Conservation (phyloP, 2,797 vertebrate genomes). For the Chloroceryle amazona region DNA sequence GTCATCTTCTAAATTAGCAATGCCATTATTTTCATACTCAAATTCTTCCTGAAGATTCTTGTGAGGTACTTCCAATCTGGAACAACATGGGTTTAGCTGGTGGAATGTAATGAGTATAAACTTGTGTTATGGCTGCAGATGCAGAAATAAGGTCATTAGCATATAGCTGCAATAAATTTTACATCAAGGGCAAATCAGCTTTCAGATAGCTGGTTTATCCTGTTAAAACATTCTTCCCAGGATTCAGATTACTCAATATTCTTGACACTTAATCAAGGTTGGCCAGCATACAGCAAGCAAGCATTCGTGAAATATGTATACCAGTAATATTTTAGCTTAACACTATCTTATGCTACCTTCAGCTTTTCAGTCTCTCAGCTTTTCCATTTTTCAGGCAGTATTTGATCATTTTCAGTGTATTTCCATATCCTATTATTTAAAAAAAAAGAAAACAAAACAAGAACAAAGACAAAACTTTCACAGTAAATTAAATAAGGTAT, state of each 20-base stretch:
- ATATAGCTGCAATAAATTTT: constrained; percentile 62
- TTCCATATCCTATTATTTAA: background rate
- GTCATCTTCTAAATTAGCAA: background rate
- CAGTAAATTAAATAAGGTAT: background rate
- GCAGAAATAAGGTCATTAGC: constrained; percentile 45
- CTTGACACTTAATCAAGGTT: constrained; percentile 75
- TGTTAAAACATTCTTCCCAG: constrained; percentile 55
- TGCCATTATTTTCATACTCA: background rate
- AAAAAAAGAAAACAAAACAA: too few species aligned
- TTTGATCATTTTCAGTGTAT: constrained; percentile 54
- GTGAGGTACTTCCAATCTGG: background rate
- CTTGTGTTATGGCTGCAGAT: constrained; percentile 7
- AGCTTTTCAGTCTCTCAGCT: constrained; percentile 26
- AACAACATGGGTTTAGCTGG: background rate
- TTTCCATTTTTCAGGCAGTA: constrained; percentile 15
- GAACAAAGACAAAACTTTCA: background rate
- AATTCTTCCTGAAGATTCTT: background rate
- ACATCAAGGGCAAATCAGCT: constrained; percentile 61
- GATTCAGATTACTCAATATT: constrained; percentile 70
- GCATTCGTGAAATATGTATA: constrained; percentile 54
- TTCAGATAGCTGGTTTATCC: constrained; percentile 35
- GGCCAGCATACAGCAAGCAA: constrained; percentile 33
- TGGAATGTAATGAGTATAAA: background rate
- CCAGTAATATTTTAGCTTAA: constrained; percentile 65
- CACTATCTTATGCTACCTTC: background rate